Evolutionary conservation across 2,113 vertebrate genomes (phyloP), one percentile per base, ranked within the genome.

Genomic region (Sturnira hondurensis): DNA sequence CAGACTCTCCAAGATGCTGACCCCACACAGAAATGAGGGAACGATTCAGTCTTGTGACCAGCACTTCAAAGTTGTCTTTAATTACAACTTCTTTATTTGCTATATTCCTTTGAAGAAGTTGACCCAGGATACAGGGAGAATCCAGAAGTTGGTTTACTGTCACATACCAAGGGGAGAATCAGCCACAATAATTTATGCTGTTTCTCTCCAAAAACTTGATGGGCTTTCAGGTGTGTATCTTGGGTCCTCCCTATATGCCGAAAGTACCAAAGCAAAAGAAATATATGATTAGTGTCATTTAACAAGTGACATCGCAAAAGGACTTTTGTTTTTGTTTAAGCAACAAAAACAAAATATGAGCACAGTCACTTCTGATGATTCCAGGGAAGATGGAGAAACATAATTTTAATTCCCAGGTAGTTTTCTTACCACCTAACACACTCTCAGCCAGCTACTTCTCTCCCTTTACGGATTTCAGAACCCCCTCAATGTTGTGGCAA

Each of bases 31-130:
- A 83, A 94, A 56, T 56, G 36, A 14, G 9, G 56, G 41, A 81
- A 58, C 68, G 67, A 94, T 65, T 96, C 82, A 95, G 83, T 31
- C 6, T 56, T 54, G 80, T 50, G 80, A 56, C 17, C 63, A 63
- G 61, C n/a, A 4, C 76, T 78, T 86, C 74, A 38, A 86, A 47
- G 84, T 19, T 85, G 28, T 94, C 73, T 95, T 70, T 73, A 95
- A 95, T 92, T 78, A 77, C 16, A 95, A 61, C n/a, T 78, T 31
- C 84, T 94, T 68, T 45, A n/a, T 88, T 47, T 92, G 54, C 36
- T 92, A 12, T 56, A 78, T 80, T 92, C 92, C 47, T 65, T 81
- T 84, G 84, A 86, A 65, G 67, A 92, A 92, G 54, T 63, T 93
- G 73, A 47, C 80, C 41, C 47, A 33, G 80, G 38, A 89, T 15